Base-by-base conservation (phyloP, 2,113 vertebrate genomes). In the Muntiacus muntjak region DNA sequence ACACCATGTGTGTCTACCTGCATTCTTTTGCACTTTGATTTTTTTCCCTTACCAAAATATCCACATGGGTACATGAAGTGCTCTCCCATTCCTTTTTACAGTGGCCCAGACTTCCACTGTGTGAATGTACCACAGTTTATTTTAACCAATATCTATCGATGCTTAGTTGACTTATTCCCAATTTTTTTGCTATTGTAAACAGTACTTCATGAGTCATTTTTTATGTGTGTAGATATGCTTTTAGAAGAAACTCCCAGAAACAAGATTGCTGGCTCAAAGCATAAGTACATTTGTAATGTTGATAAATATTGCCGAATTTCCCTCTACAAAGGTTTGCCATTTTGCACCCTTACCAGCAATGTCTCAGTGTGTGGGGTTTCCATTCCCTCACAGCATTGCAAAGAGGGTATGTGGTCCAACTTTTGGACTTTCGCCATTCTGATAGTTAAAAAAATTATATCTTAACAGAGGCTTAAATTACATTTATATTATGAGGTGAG, bases 211-310 rank as follows among this genome's bases (percentile, higher is more conserved):
- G 21, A 74, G 2, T 45, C 58, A 28, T 50, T 52, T 95, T 60
- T 82, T 16, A 85, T 45, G 28, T 52, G 14, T 10, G 6, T 57
- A 64, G 43, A 52, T 40, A 21, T 81, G 28, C 6, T 92, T 95
- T 87, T 54, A 95, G 62, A 93, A 91, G 58, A 96, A 96, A 95
- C 23, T 89, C 25, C n/a, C 58, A 97, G 82, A 93, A 97, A 93
- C 16, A 50, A 14, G 55, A 76, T 45, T 57, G 1, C 33, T 84
- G 76, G 12, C 60, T n/a, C 87, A 91, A 94, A 83, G 64, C 26
- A 60, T 36, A 23, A 57, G 33, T 40, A 1, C n/a, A 71, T 93
- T 64, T 95, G 8, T 76, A 82, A 88, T 82, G 91, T 60, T 95
- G 89, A 79, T 79, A 84, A 92, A 92, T 87, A 82, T 45, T 64